Conservation (phyloP, 1,140 invertebrate species). For the Copidosoma floridanum region DNA sequence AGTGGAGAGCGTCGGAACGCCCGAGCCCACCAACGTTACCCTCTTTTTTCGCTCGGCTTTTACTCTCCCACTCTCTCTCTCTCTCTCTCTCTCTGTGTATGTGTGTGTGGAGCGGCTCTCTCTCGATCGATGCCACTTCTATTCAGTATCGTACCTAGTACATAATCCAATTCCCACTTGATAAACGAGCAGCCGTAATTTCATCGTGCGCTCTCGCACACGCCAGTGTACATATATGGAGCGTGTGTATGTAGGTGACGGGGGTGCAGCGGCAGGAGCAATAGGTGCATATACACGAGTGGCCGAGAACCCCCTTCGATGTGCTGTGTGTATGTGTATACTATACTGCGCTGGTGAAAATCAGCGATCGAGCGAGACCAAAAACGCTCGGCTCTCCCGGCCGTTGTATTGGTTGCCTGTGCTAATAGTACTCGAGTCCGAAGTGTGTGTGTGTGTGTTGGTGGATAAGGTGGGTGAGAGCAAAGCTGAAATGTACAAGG, state of each 20-base stretch:
- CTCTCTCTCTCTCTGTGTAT: not conserved
- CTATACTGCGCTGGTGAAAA: conserved; percentile 8
- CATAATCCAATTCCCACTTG: conserved; percentile 35
- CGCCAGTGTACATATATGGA: too few relatives aligned
- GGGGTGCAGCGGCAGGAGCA: too few relatives aligned
- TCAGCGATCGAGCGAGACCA: conserved; percentile 25
- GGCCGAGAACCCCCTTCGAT: not conserved
- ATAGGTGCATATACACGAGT: conserved; percentile 6
- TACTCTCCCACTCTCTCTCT: not conserved
- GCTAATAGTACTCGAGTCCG: too few relatives aligned
- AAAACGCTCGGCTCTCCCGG: conserved; percentile 14
- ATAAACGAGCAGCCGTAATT: conserved; percentile 34
- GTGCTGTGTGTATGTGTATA: not conserved
- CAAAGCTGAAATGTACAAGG: too few relatives aligned
- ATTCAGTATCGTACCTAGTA: conserved; percentile 28
- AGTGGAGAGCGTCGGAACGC: too few relatives aligned
- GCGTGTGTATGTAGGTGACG: too few relatives aligned
- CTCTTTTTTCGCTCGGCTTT: not conserved
- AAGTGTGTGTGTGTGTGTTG: too few relatives aligned
- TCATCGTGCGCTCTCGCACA: conserved; percentile 10
- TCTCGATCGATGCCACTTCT: conserved; percentile 28
- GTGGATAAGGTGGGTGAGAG: too few relatives aligned
- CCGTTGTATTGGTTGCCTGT: not conserved
- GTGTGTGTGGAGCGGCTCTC: not conserved
- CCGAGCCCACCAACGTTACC: too few relatives aligned